Evolutionary conservation across 92 coral and sea anemone species (phyloP).

Genomic region (Zoanthus gigantus): DNA sequence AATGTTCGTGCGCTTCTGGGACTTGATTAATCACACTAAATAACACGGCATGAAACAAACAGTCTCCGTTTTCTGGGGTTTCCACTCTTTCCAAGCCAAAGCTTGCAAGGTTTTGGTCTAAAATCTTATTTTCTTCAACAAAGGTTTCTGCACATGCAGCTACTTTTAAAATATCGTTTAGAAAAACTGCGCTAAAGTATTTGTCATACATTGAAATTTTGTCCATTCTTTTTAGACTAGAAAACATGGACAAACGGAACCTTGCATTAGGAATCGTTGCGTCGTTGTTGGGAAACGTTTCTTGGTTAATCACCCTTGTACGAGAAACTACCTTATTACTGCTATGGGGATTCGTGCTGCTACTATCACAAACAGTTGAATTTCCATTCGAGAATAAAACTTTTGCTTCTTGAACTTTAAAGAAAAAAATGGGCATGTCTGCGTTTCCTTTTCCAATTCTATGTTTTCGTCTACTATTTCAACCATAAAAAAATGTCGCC

Average conservation of each 20-base stretch:
- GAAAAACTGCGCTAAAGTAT: neutral
- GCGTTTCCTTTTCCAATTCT: conserved; percentile 43
- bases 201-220: neutral
- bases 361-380: neutral
- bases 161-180: neutral
- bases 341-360: neutral
- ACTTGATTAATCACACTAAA: neutral
- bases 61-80: conserved; percentile 41
- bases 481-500: conserved; percentile 57
- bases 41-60: conserved; percentile 40
- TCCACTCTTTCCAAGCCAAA: conserved; percentile 29
- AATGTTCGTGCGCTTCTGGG: neutral
- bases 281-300: neutral
- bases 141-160: neutral
- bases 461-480: conserved; percentile 58
- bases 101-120: neutral
- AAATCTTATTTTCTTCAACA: neutral
- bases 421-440: conserved; percentile 26
- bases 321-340: neutral
- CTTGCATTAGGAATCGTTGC: neutral
- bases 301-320: neutral
- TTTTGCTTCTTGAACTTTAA: neutral
- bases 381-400: neutral
- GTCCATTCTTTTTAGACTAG: neutral
- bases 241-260: neutral